Evolutionary conservation across 2,888 invertebrate species (phyloP).

Genomic region (Galerucella nymphaeae): DNA sequence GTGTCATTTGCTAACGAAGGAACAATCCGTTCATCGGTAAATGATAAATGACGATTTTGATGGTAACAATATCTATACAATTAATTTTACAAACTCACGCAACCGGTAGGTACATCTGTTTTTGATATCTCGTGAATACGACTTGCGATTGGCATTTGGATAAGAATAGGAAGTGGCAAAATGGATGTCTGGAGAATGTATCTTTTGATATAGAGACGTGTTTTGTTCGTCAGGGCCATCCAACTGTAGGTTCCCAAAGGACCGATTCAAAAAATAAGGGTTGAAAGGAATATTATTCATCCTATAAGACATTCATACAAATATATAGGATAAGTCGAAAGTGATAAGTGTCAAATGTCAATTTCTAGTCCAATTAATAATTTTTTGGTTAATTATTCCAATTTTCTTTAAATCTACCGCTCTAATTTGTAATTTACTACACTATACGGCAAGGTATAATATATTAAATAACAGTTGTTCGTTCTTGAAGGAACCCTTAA

Average conservation of each 20-base stretch:
- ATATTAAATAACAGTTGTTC: not conserved
- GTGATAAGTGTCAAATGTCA: too few relatives aligned
- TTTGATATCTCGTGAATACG: conserved; percentile 34
- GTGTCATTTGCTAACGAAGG: conserved; percentile 17
- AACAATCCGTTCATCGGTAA: conserved; percentile 30
- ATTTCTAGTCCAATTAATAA: not conserved
- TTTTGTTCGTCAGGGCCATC: not conserved
- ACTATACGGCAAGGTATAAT: not conserved
- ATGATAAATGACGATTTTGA: conserved; percentile 31
- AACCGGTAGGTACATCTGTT: conserved; percentile 32
- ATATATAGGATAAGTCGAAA: too few relatives aligned
- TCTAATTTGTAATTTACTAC: not conserved
- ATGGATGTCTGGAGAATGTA: not conserved
- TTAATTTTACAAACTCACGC: conserved; percentile 32
- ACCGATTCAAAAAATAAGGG: too few relatives aligned
- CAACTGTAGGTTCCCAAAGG: too few relatives aligned
- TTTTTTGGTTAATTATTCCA: not conserved
- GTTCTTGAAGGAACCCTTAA: not conserved
- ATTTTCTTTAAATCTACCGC: not conserved
- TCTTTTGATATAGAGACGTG: not conserved
- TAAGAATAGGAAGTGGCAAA: conserved; percentile 29
- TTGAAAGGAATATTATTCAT: too few relatives aligned
- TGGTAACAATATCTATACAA: conserved; percentile 36
- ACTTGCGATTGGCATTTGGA: conserved; percentile 32
- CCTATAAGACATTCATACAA: too few relatives aligned